Percentiles rank a stretch among this genome's conserved stretches.
phyloP scores from a whole-genome alignment of 35 echinoderm and acorn worm genomes.

The Heliocidaris tuberculata region DNA sequence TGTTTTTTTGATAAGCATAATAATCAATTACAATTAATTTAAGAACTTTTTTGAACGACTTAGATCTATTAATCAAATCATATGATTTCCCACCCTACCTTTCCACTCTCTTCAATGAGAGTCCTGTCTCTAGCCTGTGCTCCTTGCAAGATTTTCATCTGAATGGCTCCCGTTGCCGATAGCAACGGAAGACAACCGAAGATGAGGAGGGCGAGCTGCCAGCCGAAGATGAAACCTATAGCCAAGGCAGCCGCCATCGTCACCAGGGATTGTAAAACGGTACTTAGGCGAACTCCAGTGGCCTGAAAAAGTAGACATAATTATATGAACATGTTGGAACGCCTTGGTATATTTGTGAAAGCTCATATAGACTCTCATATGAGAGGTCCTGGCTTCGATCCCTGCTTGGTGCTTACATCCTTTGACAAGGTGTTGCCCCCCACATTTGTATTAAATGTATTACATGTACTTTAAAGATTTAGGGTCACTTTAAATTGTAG shows the following conservation, averaged over 20 bases:
- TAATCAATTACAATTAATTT: too few relatives aligned
- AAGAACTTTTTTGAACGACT: too few relatives aligned
- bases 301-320: constrained; percentile 51
- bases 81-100: constrained; percentile 32
- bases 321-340: background rate
- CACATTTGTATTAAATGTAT: too few relatives aligned
- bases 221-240: constrained; percentile 83
- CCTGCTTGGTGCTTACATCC: background rate
- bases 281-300: constrained; percentile 72
- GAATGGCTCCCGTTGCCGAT: constrained; percentile 59
- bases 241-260: constrained; percentile 73
- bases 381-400: background rate
- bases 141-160: constrained; percentile 70
- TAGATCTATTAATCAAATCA: too few relatives aligned
- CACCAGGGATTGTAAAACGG: constrained; percentile 64
- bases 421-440: background rate
- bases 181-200: constrained; percentile 73
- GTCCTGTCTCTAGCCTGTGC: constrained; percentile 63
- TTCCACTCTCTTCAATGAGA: constrained; percentile 81
- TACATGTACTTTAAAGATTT: too few relatives aligned
- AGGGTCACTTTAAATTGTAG: too few relatives aligned
- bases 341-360: background rate
- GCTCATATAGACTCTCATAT: background rate
- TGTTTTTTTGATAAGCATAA: too few relatives aligned
- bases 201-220: constrained; percentile 79